phyloP scores from a whole-genome alignment of 37 sponge, comb jelly and placozoan genomes.

The Spongilla lacustris region DNA sequence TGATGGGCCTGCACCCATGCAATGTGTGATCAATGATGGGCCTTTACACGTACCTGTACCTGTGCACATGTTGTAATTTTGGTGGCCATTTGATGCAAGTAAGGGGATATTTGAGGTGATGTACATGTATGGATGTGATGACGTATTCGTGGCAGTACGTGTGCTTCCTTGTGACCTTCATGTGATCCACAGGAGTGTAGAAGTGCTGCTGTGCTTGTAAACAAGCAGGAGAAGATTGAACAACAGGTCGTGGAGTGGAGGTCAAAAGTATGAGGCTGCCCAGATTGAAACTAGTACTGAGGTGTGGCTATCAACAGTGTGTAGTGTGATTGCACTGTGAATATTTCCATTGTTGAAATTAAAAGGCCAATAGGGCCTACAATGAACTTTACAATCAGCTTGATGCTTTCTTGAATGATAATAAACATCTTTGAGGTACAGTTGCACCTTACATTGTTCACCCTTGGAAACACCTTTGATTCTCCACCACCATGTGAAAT shows the following conservation, averaged over 20 bases:
- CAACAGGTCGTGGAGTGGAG: slow-evolving; percentile 93
- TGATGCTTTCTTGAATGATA: slow-evolving; percentile 67
- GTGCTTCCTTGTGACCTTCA: not conserved
- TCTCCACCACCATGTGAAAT: slow-evolving; percentile 62
- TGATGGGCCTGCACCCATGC: too few relatives aligned
- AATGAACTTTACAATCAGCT: slow-evolving; percentile 69
- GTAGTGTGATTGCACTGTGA: too few relatives aligned
- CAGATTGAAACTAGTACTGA: slow-evolving; percentile 84
- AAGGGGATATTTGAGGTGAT: too few relatives aligned
- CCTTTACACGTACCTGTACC: too few relatives aligned
- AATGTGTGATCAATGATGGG: too few relatives aligned
- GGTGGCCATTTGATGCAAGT: too few relatives aligned
- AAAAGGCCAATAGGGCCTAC: slow-evolving; percentile 54
- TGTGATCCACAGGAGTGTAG: slow-evolving; percentile 59
- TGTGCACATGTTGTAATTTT: too few relatives aligned
- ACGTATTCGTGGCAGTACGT: not conserved
- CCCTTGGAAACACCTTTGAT: not conserved
- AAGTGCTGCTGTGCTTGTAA: slow-evolving; percentile 77
- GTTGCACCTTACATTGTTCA: not conserved
- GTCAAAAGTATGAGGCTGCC: slow-evolving; percentile 71
- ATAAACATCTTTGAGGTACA: slow-evolving; percentile 72
- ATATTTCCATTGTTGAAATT: slow-evolving; percentile 71
- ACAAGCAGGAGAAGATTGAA: slow-evolving; percentile 96
- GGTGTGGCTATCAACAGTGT: slow-evolving; percentile 40
- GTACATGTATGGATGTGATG: too few relatives aligned